Conservation (phyloP, 2,888 invertebrate genomes). For the Erpobdella octoculata region DNA sequence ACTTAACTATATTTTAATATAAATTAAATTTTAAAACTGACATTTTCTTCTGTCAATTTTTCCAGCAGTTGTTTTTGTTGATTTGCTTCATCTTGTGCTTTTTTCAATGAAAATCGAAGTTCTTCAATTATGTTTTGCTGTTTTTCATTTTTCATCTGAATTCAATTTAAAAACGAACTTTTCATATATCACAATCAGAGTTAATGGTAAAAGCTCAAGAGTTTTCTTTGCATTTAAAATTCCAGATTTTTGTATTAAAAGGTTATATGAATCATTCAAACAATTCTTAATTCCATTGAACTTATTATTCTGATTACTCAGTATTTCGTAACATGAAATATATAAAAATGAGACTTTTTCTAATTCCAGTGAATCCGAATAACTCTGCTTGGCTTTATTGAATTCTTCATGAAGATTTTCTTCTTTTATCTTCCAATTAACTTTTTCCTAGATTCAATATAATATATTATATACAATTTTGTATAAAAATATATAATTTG, state of each 20-base stretch:
- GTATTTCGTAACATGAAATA: neutral
- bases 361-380: neutral
- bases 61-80: neutral
- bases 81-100: neutral
- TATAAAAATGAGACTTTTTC: neutral
- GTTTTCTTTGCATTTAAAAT: too few relatives aligned
- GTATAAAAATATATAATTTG: neutral
- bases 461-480: neutral
- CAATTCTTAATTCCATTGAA: too few relatives aligned
- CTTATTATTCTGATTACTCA: too few relatives aligned
- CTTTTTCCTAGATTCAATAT: neutral
- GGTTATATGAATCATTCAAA: too few relatives aligned
- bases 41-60: neutral
- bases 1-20: neutral
- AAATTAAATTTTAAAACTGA: neutral
- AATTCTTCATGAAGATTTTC: neutral
- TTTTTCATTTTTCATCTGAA: neutral
- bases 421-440: neutral
- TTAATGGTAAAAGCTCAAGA: too few relatives aligned
- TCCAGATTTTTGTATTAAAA: too few relatives aligned
- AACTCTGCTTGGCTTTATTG: neutral
- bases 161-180: too few relatives aligned
- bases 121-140: neutral
- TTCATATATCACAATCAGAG: too few relatives aligned
- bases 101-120: neutral